phyloP scores from a whole-genome alignment of 2,113 vertebrate species.

The Eira barbara region DNA sequence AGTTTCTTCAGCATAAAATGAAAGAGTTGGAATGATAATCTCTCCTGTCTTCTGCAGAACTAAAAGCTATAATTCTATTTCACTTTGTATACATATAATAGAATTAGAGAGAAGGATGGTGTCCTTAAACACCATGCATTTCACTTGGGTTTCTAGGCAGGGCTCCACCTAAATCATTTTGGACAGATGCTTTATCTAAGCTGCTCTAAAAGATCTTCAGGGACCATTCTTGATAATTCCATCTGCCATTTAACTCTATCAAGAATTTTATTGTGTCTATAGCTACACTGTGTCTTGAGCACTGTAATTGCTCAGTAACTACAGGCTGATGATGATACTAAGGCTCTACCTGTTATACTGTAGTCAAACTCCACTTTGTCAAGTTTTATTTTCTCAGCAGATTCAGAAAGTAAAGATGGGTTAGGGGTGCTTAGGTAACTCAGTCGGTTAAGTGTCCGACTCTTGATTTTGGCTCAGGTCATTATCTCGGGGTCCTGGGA shows the following conservation, averaged over 20 bases:
- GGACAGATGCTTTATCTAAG: background rate
- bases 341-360: background rate
- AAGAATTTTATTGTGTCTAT: background rate
- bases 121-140: background rate
- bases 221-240: background rate
- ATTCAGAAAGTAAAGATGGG: background rate
- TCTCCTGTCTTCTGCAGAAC: background rate
- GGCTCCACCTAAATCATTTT: background rate
- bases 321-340: background rate
- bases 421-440: background rate
- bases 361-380: background rate
- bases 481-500: background rate
- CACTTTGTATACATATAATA: background rate
- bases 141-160: background rate
- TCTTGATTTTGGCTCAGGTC: background rate
- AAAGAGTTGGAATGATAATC: background rate
- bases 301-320: background rate
- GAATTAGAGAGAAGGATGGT: background rate
- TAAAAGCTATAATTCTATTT: background rate
- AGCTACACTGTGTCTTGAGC: background rate
- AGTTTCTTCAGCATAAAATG: background rate
- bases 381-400: background rate
- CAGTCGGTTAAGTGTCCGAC: background rate
- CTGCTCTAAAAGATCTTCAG: background rate
- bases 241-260: background rate